These are phyloP conservation scores for Pseudopodoces humilis DNA, from an alignment of 2,113 vertebrate genomes.

Conservation along the genomic window DNA sequence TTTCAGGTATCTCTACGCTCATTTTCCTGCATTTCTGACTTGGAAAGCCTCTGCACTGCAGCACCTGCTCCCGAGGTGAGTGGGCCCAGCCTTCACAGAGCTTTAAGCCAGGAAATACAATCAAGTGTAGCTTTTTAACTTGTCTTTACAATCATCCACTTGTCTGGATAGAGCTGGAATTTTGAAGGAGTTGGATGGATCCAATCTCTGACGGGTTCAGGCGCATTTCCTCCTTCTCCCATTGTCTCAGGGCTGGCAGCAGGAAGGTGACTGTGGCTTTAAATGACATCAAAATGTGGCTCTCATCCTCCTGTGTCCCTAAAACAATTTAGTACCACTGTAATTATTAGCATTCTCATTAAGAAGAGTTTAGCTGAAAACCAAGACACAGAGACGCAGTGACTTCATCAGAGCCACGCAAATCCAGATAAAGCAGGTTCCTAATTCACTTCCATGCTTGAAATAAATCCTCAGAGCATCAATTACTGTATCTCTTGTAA, in stretches of 20 bases:
- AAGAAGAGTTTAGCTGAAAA: slow-evolving; percentile 66
- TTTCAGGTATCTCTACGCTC: neutral
- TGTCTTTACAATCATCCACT: neutral
- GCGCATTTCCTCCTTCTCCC: neutral
- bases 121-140: neutral
- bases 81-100: neutral
- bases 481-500: slow-evolving; percentile 58
- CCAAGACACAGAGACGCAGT: neutral
- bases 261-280: neutral
- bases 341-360: slow-evolving; percentile 73
- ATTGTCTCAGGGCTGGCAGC: neutral
- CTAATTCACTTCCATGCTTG: slow-evolving; percentile 59
- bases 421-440: slow-evolving; percentile 60
- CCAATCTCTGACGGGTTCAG: neutral
- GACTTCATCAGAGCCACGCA: slow-evolving; percentile 59
- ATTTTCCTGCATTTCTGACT: neutral
- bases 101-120: neutral
- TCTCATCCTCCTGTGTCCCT: slow-evolving; percentile 38
- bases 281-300: slow-evolving; percentile 1
- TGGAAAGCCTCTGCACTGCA: neutral
- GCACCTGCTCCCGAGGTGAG: neutral
- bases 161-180: neutral
- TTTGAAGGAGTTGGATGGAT: neutral
- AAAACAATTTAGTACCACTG: slow-evolving; percentile 1
- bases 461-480: slow-evolving; percentile 73